Conservation (phyloP, 1,140 invertebrate species). For the Arion vulgaris region DNA sequence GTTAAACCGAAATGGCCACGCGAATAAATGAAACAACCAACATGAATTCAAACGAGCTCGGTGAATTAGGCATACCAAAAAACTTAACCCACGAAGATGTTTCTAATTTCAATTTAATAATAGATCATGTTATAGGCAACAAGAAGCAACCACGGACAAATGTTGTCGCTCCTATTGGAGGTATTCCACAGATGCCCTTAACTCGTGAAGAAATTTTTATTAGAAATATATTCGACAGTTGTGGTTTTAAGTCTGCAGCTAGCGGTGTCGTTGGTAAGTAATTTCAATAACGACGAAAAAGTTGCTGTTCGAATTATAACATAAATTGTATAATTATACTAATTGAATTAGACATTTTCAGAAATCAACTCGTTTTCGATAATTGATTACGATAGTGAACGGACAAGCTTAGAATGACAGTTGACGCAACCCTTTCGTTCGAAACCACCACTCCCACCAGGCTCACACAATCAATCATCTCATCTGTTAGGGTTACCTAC, state of each 20-base stretch:
- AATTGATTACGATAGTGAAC: too few species aligned
- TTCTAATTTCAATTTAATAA: constrained; percentile 53
- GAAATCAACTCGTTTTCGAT: too few species aligned
- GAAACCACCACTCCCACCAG: too few species aligned
- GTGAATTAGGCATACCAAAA: constrained; percentile 25
- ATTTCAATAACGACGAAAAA: too few species aligned
- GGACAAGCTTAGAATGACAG: too few species aligned
- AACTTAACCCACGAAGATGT: constrained; percentile 46
- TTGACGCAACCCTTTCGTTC: too few species aligned
- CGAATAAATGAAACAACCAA: background rate
- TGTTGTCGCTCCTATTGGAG: constrained; percentile 45
- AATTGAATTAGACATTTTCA: too few species aligned
- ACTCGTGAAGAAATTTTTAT: constrained; percentile 73
- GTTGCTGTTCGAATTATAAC: too few species aligned
- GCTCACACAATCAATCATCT: too few species aligned
- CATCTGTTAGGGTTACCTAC: too few species aligned
- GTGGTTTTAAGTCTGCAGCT: constrained; percentile 89
- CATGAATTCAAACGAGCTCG: background rate
- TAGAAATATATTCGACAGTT: constrained; percentile 91
- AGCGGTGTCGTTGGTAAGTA: constrained; percentile 89
- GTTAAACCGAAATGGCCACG: background rate
- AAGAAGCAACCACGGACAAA: constrained; percentile 39
- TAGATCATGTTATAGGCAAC: constrained; percentile 55
- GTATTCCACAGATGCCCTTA: constrained; percentile 52
- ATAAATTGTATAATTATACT: too few species aligned